phyloP scores from a whole-genome alignment of 1,140 invertebrate genomes.

The Melanaphis sacchari region DNA sequence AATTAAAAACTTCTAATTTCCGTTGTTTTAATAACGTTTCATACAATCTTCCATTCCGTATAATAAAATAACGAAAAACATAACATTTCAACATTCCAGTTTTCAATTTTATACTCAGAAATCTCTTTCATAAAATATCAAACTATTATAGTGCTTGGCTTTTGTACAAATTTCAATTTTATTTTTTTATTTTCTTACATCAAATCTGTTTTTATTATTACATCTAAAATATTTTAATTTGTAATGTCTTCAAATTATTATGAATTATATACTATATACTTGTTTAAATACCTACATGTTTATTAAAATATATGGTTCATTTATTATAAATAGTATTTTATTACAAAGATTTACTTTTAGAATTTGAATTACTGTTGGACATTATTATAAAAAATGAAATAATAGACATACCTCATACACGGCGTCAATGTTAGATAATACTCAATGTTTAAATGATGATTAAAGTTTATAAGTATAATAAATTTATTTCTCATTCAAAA shows the following conservation, averaged over 20 bases:
- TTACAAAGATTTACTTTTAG: too few species aligned
- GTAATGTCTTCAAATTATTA: neutral
- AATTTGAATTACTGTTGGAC: too few species aligned
- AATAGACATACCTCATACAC: too few species aligned
- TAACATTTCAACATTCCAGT: neutral
- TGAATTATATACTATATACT: neutral
- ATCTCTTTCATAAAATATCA: neutral
- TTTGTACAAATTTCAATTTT: neutral
- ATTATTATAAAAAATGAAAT: too few species aligned
- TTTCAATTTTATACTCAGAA: neutral
- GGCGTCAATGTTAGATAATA: too few species aligned
- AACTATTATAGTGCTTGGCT: neutral
- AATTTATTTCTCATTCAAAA: too few species aligned
- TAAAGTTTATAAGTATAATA: too few species aligned
- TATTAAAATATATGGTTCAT: too few species aligned
- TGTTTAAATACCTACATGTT: neutral
- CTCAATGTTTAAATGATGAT: too few species aligned
- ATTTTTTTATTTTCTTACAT: neutral
- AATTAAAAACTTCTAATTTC: neutral
- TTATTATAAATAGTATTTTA: too few species aligned
- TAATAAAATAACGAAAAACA: neutral
- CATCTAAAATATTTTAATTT: neutral
- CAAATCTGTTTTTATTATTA: neutral
- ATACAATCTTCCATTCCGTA: neutral
- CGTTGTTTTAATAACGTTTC: neutral